Conservation (phyloP, 2,113 vertebrate genomes). For the Ctenomys sociabilis region DNA sequence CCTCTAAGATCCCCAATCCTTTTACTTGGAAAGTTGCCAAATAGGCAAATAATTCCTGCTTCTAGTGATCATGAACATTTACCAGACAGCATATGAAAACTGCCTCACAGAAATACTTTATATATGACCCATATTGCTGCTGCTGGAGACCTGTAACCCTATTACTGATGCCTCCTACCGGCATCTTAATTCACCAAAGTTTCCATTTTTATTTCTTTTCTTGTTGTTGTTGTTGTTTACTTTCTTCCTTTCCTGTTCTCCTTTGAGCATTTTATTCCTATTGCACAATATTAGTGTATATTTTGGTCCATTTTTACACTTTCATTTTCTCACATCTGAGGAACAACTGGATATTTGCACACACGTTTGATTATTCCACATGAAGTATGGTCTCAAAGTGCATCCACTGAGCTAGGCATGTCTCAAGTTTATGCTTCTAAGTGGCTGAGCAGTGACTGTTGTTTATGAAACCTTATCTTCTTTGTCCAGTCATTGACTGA, state of each 20-base stretch:
- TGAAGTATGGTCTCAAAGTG: neutral
- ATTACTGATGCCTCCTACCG: too few species aligned
- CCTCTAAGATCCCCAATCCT: neutral
- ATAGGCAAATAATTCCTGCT: neutral
- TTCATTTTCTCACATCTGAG: neutral
- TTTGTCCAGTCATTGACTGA: neutral
- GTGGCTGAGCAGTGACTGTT: too few species aligned
- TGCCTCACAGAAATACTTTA: neutral
- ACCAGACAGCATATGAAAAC: neutral
- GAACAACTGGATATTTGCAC: neutral
- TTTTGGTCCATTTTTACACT: neutral
- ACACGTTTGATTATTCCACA: neutral
- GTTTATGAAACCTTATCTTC: neutral
- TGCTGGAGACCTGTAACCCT: neutral
- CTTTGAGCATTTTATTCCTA: neutral
- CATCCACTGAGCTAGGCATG: too few species aligned
- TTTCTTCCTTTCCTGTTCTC: neutral
- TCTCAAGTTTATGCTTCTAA: too few species aligned
- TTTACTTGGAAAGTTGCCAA: slow-evolving; percentile 11
- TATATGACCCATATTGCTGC: neutral
- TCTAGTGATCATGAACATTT: neutral
- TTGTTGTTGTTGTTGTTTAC: too few species aligned
- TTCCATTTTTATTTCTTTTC: neutral
- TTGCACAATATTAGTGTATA: neutral
- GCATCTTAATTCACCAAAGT: neutral